A percentile compares a stretch with the other conserved stretches of the same genome.
Evolutionary conservation across 2,888 invertebrate species (phyloP).

Genomic region (Drosophila villosipedis): DNA sequence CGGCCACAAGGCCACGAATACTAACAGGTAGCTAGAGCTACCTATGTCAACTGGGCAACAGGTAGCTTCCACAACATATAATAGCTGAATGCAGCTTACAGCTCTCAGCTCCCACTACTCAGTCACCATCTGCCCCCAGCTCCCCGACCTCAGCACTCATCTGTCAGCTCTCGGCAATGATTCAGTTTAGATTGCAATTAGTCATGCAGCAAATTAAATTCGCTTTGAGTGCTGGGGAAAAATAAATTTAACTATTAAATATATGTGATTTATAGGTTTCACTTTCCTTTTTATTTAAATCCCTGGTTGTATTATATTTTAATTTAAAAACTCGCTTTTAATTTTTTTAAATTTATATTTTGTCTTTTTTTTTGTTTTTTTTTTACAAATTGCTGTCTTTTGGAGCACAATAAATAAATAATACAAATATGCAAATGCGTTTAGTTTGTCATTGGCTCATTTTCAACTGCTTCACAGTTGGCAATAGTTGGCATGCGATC

Average conservation of each 20-base stretch:
- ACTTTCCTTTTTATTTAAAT: neutral
- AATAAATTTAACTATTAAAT: neutral
- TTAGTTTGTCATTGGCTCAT: constrained; percentile 14
- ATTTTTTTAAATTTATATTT: neutral
- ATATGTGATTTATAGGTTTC: neutral
- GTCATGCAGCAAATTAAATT: constrained; percentile 27
- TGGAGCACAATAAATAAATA: neutral
- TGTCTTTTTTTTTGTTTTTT: too few relatives aligned
- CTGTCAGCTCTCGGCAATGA: neutral
- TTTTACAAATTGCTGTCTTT: neutral
- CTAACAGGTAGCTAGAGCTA: neutral
- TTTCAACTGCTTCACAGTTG: neutral
- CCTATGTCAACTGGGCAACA: neutral
- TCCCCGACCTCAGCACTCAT: neutral
- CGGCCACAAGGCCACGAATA: neutral
- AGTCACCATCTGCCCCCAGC: neutral
- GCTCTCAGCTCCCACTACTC: neutral
- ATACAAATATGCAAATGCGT: constrained; percentile 20
- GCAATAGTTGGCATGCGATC: constrained; percentile 1
- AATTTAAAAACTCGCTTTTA: neutral
- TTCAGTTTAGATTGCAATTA: constrained; percentile 23
- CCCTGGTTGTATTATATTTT: neutral
- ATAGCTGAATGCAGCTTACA: neutral
- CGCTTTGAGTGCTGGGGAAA: constrained; percentile 7
- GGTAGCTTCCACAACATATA: neutral